Percentiles rank a stretch among this genome's conserved stretches.
Evolutionary conservation across 2,797 vertebrate species (phyloP).

Genomic region (Platalea minor): DNA sequence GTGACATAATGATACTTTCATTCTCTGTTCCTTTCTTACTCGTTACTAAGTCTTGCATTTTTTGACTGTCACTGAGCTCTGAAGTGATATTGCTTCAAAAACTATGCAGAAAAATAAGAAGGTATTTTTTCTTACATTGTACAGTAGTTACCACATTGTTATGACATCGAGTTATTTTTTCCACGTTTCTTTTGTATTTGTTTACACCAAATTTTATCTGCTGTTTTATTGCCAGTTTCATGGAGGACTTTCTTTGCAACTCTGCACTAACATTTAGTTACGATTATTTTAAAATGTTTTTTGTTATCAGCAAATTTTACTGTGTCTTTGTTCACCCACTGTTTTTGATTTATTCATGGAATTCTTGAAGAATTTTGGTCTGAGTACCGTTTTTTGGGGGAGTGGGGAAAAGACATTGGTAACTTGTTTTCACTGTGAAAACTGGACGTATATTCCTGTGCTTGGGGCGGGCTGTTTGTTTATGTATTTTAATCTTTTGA

Average conservation of each 20-base stretch:
- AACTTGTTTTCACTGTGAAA: background rate
- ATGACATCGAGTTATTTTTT: background rate
- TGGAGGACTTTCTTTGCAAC: background rate
- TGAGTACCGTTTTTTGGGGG: background rate
- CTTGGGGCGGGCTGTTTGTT: background rate
- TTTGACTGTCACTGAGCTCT: background rate
- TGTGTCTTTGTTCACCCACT: background rate
- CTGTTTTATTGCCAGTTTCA: background rate
- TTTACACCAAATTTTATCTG: background rate
- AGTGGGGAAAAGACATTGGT: background rate
- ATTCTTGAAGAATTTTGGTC: background rate
- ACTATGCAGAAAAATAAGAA: background rate
- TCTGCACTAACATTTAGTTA: background rate
- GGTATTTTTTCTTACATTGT: background rate
- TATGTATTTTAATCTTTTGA: background rate
- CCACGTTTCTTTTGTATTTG: background rate
- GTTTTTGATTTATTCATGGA: background rate
- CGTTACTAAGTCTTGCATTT: background rate
- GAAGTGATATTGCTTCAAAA: background rate
- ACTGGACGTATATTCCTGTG: accelerated
- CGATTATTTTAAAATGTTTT: background rate
- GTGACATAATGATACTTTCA: background rate
- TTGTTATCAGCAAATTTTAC: background rate
- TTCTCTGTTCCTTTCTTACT: background rate
- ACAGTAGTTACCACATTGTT: background rate